phyloP scores from a whole-genome alignment of 2,888 invertebrate species.

The Chymomyza caudatula region DNA sequence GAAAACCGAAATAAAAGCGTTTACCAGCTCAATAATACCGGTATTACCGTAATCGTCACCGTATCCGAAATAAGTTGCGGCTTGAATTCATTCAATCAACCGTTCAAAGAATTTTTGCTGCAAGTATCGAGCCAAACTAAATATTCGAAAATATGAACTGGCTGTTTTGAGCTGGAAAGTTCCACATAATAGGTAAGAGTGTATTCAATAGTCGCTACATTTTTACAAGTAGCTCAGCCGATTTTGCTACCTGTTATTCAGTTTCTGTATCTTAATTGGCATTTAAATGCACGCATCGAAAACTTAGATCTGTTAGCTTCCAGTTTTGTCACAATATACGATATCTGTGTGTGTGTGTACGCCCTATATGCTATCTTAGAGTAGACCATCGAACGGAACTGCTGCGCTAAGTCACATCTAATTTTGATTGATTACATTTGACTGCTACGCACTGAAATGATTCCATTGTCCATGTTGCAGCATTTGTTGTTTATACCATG shows the following conservation, averaged over 20 bases:
- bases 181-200: too few relatives aligned
- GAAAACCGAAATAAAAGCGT: too few relatives aligned
- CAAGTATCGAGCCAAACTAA: too few relatives aligned
- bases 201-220: background rate
- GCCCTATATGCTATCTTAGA: conserved; percentile 2
- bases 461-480: conserved; percentile 15
- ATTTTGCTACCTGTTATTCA: background rate
- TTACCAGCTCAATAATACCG: too few relatives aligned
- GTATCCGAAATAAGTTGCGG: too few relatives aligned
- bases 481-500: background rate
- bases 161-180: too few relatives aligned
- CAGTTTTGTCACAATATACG: conserved; percentile 62
- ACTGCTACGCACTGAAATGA: conserved; percentile 5
- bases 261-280: background rate
- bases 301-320: background rate
- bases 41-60: too few relatives aligned
- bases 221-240: background rate
- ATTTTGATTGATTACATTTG: conserved; percentile 74
- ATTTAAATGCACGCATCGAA: background rate
- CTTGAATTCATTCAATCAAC: too few relatives aligned
- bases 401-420: conserved; percentile 69
- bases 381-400: too few relatives aligned
- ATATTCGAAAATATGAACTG: too few relatives aligned
- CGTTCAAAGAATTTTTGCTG: too few relatives aligned
- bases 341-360: conserved; percentile 42